Evolutionary conservation across 1,140 invertebrate species (phyloP).

Genomic region (Colletes gigas): DNA sequence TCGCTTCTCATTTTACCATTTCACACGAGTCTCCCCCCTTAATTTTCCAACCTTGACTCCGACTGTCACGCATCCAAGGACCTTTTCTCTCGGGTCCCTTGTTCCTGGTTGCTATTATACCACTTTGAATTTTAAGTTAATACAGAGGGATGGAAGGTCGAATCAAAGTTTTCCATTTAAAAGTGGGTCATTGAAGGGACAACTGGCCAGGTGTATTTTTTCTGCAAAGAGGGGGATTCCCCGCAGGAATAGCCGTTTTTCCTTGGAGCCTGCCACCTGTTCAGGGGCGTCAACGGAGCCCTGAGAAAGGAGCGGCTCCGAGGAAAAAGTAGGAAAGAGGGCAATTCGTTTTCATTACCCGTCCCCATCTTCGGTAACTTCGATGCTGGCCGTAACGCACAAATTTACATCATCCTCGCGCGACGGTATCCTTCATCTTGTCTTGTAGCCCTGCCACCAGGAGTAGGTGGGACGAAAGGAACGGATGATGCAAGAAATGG

Average conservation of each 20-base stretch:
- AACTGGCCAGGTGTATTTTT: slow-evolving; percentile 20
- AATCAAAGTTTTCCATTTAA: slow-evolving; percentile 49
- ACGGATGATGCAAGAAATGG: background rate
- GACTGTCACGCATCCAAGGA: too few relatives aligned
- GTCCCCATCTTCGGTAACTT: slow-evolving; percentile 36
- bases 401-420: slow-evolving; percentile 61
- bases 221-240: slow-evolving; percentile 15
- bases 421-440: slow-evolving; percentile 42
- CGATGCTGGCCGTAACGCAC: slow-evolving; percentile 54
- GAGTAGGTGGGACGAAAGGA: background rate
- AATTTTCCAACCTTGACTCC: too few relatives aligned
- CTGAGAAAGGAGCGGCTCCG: slow-evolving; percentile 10
- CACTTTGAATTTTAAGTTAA: too few relatives aligned
- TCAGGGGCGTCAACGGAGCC: slow-evolving; percentile 47
- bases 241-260: slow-evolving; percentile 30
- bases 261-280: slow-evolving; percentile 39
- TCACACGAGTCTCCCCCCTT: too few relatives aligned
- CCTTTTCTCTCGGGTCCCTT: too few relatives aligned
- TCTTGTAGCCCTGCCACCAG: slow-evolving; percentile 9
- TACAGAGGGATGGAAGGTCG: too few relatives aligned
- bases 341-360: slow-evolving; percentile 65
- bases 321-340: slow-evolving; percentile 52
- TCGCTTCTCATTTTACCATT: too few relatives aligned
- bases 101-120: too few relatives aligned
- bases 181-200: slow-evolving; percentile 35